Base-by-base conservation (phyloP, 2,113 vertebrate genomes). In the Choloepus hoffmanni region DNA sequence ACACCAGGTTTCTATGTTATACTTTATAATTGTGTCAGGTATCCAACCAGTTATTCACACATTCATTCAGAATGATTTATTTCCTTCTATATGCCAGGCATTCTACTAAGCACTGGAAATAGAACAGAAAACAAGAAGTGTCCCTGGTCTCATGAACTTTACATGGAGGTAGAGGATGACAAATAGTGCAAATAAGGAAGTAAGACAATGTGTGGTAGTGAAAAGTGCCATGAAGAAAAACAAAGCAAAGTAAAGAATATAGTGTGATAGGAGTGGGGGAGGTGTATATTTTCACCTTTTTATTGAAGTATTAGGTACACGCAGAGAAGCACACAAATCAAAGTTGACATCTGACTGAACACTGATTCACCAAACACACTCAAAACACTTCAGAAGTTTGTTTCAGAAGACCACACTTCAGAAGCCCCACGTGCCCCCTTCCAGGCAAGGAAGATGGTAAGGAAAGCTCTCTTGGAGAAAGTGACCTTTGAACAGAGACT, bases 51-150 rank as follows among this genome's bases (percentile, higher is more conserved):
- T 72, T 74, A 67, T 33, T 82, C 53, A 43, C 1, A 13, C 43
- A 58, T 79, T 94, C 43, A 63, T 15, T 65, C 78, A 28, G 21
- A 48, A n/a, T 55, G 16, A 67, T 16, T 78, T 76, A 68, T 40
- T 70, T 90, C 55, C 65, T 83, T 82, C 26, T 28, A 43, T 13
- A 6, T 23, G 68, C 55, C 45, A 65, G 50, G 21, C 28, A 50
- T 21, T 21, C 8, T 40, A 43, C 68, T 93, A 85, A 77, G 50
- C 33, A 60, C 21, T 77, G 19, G 40, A 10, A 48, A 70, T 19
- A 93, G 62, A 81, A 26, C 85, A 95, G 88, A 16, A 97, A 93
- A 94, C n/a, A 60, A 81, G 65, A 70, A 11, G 30, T 21, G 48
- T 68, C 74, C n/a, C 62, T 73, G 23, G 36, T 82, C 19, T 92